Evolutionary conservation across 2,113 vertebrate genomes (phyloP).

Genomic region (Leucoraja erinaceus): DNA sequence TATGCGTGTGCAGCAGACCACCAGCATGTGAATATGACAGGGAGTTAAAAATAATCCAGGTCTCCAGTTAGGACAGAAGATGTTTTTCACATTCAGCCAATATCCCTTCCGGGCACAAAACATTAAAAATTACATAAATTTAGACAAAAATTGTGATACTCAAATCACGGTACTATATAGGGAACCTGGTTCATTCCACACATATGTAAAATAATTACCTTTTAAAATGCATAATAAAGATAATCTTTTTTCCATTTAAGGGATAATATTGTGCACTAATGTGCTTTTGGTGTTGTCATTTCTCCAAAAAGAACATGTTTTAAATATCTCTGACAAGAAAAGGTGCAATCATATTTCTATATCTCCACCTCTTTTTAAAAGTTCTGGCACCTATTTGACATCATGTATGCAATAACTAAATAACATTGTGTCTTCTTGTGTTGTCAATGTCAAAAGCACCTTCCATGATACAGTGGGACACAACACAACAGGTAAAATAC

Average conservation of each 20-base stretch:
- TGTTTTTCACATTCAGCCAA: not conserved
- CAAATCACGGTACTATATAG: not conserved
- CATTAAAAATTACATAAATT: not conserved
- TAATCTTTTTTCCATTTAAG: not conserved
- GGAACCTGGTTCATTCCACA: not conserved
- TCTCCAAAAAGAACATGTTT: not conserved
- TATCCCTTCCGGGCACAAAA: not conserved
- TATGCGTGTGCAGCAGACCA: not conserved
- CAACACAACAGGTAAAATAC: conserved; percentile 3
- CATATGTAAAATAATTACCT: not conserved
- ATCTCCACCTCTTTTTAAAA: not conserved
- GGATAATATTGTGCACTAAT: not conserved
- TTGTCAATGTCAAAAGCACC: conserved; percentile 29
- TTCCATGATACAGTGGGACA: conserved; percentile 12
- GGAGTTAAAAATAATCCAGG: not conserved
- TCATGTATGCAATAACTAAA: conserved; percentile 32
- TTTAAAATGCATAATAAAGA: conserved; percentile 7
- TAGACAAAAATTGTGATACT: not conserved
- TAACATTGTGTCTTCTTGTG: conserved; percentile 30
- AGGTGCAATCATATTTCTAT: conserved; percentile 9
- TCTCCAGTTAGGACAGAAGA: not conserved
- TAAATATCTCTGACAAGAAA: conserved; percentile 8
- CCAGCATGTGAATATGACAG: not conserved
- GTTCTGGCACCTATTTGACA: not conserved
- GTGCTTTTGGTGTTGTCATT: not conserved